Conservation (phyloP, 1,140 invertebrate genomes). For the Bombus picipes region DNA sequence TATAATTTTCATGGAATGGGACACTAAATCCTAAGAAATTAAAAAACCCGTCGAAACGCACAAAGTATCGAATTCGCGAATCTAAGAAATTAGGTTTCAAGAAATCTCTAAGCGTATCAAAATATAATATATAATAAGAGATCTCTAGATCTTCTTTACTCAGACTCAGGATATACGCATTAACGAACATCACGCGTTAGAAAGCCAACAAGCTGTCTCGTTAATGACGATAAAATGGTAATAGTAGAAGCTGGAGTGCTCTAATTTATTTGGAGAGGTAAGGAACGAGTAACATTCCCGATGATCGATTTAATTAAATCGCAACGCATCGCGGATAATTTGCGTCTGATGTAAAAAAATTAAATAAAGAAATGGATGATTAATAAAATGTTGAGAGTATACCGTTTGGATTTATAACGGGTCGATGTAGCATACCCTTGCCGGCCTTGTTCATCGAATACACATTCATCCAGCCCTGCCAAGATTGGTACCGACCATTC, state of each 20-base stretch:
- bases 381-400: neutral
- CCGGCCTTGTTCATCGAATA: slow-evolving; percentile 72
- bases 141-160: no score
- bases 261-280: neutral
- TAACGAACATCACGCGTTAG: no score
- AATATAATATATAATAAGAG: no score
- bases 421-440: slow-evolving; percentile 55
- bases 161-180: no score
- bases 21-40: no score
- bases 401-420: slow-evolving; percentile 65
- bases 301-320: no score
- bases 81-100: no score
- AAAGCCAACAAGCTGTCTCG: no score
- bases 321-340: neutral
- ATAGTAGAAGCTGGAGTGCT: neutral
- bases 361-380: neutral
- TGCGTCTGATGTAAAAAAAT: neutral
- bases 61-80: no score
- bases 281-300: neutral
- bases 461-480: slow-evolving; percentile 72
- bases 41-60: no score
- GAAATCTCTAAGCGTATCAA: no score
- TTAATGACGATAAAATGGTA: neutral
- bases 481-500: slow-evolving; percentile 53
- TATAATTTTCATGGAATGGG: no score